Evolutionary conservation across 2,113 vertebrate species (phyloP).

Genomic region (Anguilla japonica): DNA sequence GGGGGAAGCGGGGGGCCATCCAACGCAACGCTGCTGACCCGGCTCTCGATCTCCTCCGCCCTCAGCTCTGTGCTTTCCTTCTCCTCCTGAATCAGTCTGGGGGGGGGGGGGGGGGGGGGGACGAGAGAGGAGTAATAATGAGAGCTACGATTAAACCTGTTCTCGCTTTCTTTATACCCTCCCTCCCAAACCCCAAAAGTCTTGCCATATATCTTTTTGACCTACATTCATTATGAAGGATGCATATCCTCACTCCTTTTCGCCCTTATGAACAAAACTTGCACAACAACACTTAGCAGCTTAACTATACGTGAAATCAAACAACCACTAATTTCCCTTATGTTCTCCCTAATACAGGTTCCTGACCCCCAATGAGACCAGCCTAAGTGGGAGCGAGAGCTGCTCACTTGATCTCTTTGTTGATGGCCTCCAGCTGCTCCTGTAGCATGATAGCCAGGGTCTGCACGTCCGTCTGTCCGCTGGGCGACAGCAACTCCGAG

Average conservation of each 20-base stretch:
- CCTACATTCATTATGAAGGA: too few relatives aligned
- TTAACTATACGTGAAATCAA: neutral
- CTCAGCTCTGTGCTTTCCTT: conserved; percentile 88
- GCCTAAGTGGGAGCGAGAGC: neutral
- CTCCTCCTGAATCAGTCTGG: conserved; percentile 89
- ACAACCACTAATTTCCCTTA: neutral
- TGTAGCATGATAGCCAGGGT: conserved; percentile 91
- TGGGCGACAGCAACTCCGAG: conserved; percentile 84
- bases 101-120: neutral
- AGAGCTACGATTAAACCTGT: neutral
- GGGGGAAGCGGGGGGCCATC: conserved; percentile 80
- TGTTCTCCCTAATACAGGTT: too few relatives aligned
- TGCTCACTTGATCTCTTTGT: conserved; percentile 91
- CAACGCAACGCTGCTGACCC: conserved; percentile 82
- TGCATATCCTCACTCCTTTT: neutral
- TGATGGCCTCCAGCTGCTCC: conserved; percentile 91
- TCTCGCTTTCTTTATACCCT: neutral
- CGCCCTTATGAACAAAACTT: neutral
- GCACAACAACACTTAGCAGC: neutral
- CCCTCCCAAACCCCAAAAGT: neutral
- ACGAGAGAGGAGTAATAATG: neutral
- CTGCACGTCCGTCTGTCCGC: conserved; percentile 88
- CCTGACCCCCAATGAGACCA: neutral
- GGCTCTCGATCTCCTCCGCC: conserved; percentile 87
- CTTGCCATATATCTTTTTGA: too few relatives aligned